phyloP scores from a whole-genome alignment of 2,797 vertebrate genomes.

The Aphelocoma californica region DNA sequence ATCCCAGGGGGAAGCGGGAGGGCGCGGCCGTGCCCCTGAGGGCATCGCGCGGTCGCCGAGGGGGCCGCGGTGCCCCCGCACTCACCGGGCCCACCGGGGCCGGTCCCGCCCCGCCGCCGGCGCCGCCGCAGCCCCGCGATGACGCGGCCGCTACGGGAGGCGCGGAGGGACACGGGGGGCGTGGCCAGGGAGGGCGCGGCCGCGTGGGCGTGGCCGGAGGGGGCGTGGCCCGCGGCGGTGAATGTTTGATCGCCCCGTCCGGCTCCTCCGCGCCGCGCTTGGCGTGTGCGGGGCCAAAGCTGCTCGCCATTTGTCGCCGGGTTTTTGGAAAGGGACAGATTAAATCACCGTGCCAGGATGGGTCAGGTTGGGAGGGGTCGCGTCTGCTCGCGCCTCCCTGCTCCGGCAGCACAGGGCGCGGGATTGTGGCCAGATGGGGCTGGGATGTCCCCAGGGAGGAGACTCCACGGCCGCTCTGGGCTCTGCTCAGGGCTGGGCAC shows the following conservation, averaged over 20 bases:
- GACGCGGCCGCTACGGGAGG: not conserved
- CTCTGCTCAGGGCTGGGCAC: too few species aligned
- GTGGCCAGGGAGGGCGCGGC: accelerated
- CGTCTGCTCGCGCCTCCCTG: not conserved
- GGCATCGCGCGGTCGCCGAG: too few species aligned
- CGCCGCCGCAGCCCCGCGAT: not conserved
- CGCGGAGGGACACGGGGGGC: not conserved
- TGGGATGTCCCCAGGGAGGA: not conserved
- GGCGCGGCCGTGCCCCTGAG: not conserved
- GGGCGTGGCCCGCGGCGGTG: not conserved
- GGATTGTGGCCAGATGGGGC: accelerated
- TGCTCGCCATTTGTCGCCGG: accelerated
- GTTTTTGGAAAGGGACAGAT: accelerated
- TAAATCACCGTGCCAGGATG: accelerated
- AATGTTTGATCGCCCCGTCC: too few species aligned
- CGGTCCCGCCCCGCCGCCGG: not conserved
- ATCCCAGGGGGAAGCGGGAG: too few species aligned
- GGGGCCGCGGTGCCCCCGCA: not conserved
- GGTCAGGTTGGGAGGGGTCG: not conserved
- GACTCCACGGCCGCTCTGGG: not conserved
- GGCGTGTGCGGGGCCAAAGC: not conserved
- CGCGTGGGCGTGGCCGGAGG: accelerated
- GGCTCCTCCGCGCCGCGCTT: too few species aligned
- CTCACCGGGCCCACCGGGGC: not conserved
- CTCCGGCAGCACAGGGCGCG: not conserved